phyloP scores from a whole-genome alignment of 2,888 invertebrate genomes.

The Papilio demoleus region DNA sequence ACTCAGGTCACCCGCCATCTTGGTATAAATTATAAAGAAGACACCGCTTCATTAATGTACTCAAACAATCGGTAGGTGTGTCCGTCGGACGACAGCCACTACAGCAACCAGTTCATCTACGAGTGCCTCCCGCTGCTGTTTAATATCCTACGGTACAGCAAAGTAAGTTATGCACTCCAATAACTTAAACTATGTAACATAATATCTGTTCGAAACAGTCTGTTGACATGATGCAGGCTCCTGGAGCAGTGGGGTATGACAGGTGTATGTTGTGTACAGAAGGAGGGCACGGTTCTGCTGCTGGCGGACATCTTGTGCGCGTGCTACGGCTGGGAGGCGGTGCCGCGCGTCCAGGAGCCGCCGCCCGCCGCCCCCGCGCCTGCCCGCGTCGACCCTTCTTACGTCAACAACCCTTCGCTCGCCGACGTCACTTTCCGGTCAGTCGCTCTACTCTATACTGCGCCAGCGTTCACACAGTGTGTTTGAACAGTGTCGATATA shows the following conservation, averaged over 20 bases:
- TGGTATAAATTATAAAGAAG: no score
- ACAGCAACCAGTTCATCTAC: slow-evolving; percentile 94
- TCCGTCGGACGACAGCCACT: slow-evolving; percentile 89
- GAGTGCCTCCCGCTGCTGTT: slow-evolving; percentile 95
- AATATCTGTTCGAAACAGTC: no score
- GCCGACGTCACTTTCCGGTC: slow-evolving; percentile 94
- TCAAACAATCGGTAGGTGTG: no score
- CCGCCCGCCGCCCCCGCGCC: slow-evolving; percentile 84
- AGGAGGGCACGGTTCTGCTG: slow-evolving; percentile 93
- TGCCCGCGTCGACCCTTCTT: slow-evolving; percentile 94
- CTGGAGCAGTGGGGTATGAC: neutral
- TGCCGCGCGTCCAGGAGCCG: slow-evolving; percentile 84
- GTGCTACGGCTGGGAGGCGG: slow-evolving; percentile 94
- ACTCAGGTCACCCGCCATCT: neutral
- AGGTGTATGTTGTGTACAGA: slow-evolving; percentile 72
- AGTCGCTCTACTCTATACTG: slow-evolving; percentile 40
- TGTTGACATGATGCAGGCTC: no score
- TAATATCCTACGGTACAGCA: slow-evolving; percentile 94
- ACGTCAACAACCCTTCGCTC: slow-evolving; percentile 96
- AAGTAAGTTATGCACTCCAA: slow-evolving; percentile 79
- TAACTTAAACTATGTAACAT: neutral
- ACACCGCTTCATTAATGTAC: no score
- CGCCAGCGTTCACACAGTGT: no score
- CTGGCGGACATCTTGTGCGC: slow-evolving; percentile 95
- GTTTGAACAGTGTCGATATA: no score